Evolutionary conservation across 2,888 invertebrate genomes (phyloP).

Genomic region (Isoperla grammatica): DNA sequence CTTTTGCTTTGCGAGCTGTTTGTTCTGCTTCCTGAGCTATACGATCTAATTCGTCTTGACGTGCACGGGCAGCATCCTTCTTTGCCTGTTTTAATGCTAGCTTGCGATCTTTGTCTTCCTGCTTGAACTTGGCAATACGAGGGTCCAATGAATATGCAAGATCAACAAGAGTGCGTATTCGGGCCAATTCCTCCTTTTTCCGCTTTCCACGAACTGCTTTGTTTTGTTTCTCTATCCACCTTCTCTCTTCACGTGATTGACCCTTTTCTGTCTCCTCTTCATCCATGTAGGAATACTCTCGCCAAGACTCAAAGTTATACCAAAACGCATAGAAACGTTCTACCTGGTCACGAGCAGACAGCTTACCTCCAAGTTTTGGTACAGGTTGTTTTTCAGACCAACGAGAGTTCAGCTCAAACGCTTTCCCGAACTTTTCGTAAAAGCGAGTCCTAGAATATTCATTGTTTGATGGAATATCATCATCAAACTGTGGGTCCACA

Average conservation of each 20-base stretch:
- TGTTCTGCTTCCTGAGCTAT: slow-evolving; percentile 63
- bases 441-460: slow-evolving; percentile 74
- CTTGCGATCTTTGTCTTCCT: slow-evolving; percentile 88
- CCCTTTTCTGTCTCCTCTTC: slow-evolving; percentile 99
- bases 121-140: slow-evolving; percentile 84
- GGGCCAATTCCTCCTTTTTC: slow-evolving; percentile 94
- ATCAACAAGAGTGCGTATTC: slow-evolving; percentile 88
- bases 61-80: slow-evolving; percentile 71
- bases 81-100: slow-evolving; percentile 83
- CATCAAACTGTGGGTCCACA: slow-evolving; percentile 91
- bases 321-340: slow-evolving; percentile 96
- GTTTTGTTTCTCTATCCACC: slow-evolving; percentile 99
- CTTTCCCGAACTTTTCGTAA: slow-evolving; percentile 48
- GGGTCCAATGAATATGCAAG: slow-evolving; percentile 92
- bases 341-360: slow-evolving; percentile 75
- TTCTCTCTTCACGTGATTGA: slow-evolving; percentile 88
- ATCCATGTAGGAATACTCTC: slow-evolving; percentile 97
- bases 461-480: slow-evolving; percentile 69
- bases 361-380: slow-evolving; percentile 73
- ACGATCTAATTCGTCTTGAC: slow-evolving; percentile 77
- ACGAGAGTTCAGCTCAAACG: slow-evolving; percentile 71
- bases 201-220: slow-evolving; percentile 85
- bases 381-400: slow-evolving; percentile 90
- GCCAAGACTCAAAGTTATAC: slow-evolving; percentile 98
- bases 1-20: slow-evolving; percentile 56